phyloP scores from a whole-genome alignment of 2,888 invertebrate species.

The Zeuzera pyrina region DNA sequence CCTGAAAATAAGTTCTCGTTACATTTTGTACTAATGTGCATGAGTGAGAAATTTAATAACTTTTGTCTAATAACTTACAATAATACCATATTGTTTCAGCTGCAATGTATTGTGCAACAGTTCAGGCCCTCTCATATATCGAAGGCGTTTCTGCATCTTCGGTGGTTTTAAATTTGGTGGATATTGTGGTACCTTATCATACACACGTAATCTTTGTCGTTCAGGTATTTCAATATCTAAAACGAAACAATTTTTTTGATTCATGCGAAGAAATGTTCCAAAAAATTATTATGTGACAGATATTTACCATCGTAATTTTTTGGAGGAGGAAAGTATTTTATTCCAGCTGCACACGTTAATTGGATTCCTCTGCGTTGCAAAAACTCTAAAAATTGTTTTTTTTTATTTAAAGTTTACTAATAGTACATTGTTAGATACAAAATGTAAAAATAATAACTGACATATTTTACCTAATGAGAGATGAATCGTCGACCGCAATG shows the following conservation, averaged over 20 bases:
- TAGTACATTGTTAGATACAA: too few relatives aligned
- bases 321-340: constrained; percentile 81
- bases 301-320: constrained; percentile 78
- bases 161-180: constrained; percentile 79
- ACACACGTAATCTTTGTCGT: constrained; percentile 76
- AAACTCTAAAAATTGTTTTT: too few relatives aligned
- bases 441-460: too few relatives aligned
- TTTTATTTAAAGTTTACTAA: too few relatives aligned
- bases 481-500: too few relatives aligned
- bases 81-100: constrained; percentile 93
- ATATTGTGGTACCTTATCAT: constrained; percentile 82
- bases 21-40: constrained; percentile 1
- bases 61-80: constrained; percentile 76
- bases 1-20: constrained; percentile 73
- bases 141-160: constrained; percentile 88
- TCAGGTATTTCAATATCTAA: constrained; percentile 83
- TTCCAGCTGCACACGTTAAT: constrained; percentile 50
- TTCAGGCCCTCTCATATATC: constrained; percentile 95
- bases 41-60: too few relatives aligned
- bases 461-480: too few relatives aligned
- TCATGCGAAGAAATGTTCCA: too few relatives aligned
- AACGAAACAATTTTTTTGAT: too few relatives aligned
- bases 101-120: constrained; percentile 85
- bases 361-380: constrained; percentile 36
- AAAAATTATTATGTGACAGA: too few relatives aligned